A percentile compares a stretch with the other conserved stretches of the same genome.
phyloP scores from a whole-genome alignment of 2,888 invertebrate species.

The Ichneumoninae sp. region DNA sequence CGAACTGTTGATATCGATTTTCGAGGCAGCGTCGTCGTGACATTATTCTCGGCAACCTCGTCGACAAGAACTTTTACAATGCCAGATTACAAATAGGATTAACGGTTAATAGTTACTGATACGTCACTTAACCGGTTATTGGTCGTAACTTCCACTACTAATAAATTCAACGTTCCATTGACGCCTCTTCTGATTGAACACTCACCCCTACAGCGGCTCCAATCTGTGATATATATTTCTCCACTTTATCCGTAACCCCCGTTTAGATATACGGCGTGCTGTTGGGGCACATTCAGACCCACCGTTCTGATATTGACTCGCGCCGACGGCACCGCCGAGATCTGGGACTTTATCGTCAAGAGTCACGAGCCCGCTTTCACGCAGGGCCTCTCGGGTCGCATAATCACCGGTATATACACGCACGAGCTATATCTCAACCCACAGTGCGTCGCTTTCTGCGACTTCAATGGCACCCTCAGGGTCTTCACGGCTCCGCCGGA shows the following conservation, averaged over 20 bases:
- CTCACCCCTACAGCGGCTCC: background rate
- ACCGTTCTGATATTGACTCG: constrained; percentile 90
- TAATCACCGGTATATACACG: constrained; percentile 88
- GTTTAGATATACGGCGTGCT: constrained; percentile 87
- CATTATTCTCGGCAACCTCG: background rate
- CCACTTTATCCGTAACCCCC: constrained; percentile 71
- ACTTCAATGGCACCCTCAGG: constrained; percentile 89
- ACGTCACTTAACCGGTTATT: background rate
- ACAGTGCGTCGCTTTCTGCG: constrained; percentile 89
- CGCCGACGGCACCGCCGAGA: constrained; percentile 91
- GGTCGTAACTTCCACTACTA: background rate
- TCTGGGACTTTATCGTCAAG: constrained; percentile 91
- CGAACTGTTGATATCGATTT: background rate
- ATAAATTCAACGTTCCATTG: constrained; percentile 2
- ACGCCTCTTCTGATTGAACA: background rate
- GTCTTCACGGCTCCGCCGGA: constrained; percentile 87
- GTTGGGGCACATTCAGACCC: constrained; percentile 92
- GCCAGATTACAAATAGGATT: background rate
- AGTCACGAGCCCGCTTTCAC: constrained; percentile 89
- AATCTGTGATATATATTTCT: constrained; percentile 21
- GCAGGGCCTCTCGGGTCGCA: constrained; percentile 87
- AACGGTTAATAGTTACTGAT: background rate
- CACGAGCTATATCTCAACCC: constrained; percentile 87
- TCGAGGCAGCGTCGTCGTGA: background rate
- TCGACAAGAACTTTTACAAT: background rate